Base-by-base conservation (phyloP, 1,140 invertebrate genomes). In the Pantala flavescens region DNA sequence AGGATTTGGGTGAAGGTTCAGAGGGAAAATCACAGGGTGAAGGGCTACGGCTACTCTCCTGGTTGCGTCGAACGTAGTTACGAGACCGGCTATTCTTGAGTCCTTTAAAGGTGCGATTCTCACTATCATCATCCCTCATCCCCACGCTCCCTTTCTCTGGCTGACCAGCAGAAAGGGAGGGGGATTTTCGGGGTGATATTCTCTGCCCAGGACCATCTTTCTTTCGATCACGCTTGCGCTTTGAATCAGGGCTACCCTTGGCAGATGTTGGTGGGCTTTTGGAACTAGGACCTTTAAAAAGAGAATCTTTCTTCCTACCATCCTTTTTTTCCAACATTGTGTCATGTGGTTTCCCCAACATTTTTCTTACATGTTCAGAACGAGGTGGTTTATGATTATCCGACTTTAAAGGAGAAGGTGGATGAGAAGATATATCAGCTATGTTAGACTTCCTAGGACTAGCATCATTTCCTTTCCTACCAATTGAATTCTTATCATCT, bases 31-130 rank as follows among this genome's bases (percentile, higher is more conserved):
- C 49, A 63, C 49, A 63, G 49, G 49, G 49, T 14, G 49, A 63
- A 63, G 49, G 49, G n/a, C 49, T 63, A 63, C 49, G 49, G 49
- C 49, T 63, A 63, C 49, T 63, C 49, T 63, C 49, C 49, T 63
- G 85, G 79, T 90, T 89, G 70, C 88, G 82, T 73, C 88, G 81
- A 77, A 89, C 84, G 81, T 90, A 90, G 81, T 88, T 87, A 76
- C 87, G 49, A 63, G 49, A 63, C 49, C 49, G 49, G 49, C 49
- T 63, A 63, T 63, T 63, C 49, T 63, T 63, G 5, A 63, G 49
- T 16, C 49, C 49, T 63, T 63, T 63, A 63, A 63, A 63, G 49
- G 49, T 63, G 49, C 49, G 49, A 63, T 63, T 63, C n/a, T 63
- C 49, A 63, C 49, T 63, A 3, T 63, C 49, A 21, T 21, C 49